Conservation (phyloP, 1,140 invertebrate species). For the Pachypeltis micranthus region DNA sequence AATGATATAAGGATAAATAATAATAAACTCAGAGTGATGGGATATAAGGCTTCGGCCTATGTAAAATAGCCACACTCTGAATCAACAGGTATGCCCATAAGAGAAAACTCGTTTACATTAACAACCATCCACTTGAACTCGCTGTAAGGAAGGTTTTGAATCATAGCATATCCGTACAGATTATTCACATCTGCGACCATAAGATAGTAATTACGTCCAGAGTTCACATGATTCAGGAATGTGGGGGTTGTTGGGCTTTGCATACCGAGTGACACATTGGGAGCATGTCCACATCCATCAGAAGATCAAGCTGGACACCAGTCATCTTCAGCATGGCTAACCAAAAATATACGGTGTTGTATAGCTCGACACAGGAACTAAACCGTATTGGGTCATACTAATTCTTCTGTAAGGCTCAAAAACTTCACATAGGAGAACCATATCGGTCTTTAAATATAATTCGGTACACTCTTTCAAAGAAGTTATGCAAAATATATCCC, state of each 20-base stretch:
- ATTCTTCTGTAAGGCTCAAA: conserved; percentile 36
- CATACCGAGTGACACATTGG: conserved; percentile 33
- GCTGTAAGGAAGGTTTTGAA: neutral
- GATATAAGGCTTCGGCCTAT: conserved; percentile 23
- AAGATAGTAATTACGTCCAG: conserved; percentile 36
- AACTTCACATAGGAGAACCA: conserved; percentile 34
- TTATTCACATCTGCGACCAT: conserved; percentile 42
- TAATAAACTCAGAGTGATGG: conserved; percentile 29
- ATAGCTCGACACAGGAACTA: conserved; percentile 29
- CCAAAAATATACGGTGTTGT: conserved; percentile 34
- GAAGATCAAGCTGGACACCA: conserved; percentile 36
- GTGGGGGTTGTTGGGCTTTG: conserved; percentile 32
- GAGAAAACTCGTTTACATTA: neutral
- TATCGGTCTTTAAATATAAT: conserved; percentile 35
- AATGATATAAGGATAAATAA: conserved; percentile 34
- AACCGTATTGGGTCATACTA: conserved; percentile 24
- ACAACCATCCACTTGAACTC: neutral
- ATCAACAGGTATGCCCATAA: neutral
- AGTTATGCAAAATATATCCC: no score
- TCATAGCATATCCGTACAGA: conserved; percentile 25
- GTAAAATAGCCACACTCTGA: conserved; percentile 29
- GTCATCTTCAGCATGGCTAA: conserved; percentile 36
- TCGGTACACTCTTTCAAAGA: no score
- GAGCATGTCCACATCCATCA: conserved; percentile 33
- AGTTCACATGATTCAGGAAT: conserved; percentile 34